Percentiles rank a stretch among this genome's conserved stretches.
phyloP scores from a whole-genome alignment of 2,797 vertebrate species.

The Platalea minor region DNA sequence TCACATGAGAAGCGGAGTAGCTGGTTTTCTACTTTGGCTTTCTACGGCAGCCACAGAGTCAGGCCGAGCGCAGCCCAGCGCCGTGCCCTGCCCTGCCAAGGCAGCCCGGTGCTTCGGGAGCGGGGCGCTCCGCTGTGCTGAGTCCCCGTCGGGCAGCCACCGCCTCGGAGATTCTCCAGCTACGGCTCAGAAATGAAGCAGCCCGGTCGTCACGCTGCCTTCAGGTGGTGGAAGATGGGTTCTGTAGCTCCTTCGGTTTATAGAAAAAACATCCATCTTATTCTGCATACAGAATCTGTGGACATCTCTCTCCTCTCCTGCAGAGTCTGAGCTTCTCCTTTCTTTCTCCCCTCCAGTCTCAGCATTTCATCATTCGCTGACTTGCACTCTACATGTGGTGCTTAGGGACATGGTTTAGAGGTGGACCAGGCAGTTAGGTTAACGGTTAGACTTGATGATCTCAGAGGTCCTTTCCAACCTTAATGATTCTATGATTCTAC shows the following conservation, averaged over 20 bases:
- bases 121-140: fast-evolving
- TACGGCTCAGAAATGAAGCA: fast-evolving
- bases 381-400: too few relatives aligned
- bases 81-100: background rate
- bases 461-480: too few relatives aligned
- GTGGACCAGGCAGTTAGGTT: too few relatives aligned
- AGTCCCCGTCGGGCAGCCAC: background rate
- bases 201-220: background rate
- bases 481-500: too few relatives aligned
- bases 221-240: background rate
- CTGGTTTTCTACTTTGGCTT: background rate
- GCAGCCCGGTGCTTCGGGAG: fast-evolving
- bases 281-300: too few relatives aligned
- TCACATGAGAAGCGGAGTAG: background rate
- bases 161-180: background rate
- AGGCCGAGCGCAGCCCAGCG: too few relatives aligned
- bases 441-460: too few relatives aligned
- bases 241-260: background rate
- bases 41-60: fast-evolving
- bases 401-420: too few relatives aligned
- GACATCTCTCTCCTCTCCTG: background rate
- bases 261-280: background rate
- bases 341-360: background rate
- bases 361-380: background rate
- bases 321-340: background rate